Percentiles rank a stretch among this genome's conserved stretches.
phyloP scores from a whole-genome alignment of 2,113 vertebrate genomes.

The Sorex araneus region DNA sequence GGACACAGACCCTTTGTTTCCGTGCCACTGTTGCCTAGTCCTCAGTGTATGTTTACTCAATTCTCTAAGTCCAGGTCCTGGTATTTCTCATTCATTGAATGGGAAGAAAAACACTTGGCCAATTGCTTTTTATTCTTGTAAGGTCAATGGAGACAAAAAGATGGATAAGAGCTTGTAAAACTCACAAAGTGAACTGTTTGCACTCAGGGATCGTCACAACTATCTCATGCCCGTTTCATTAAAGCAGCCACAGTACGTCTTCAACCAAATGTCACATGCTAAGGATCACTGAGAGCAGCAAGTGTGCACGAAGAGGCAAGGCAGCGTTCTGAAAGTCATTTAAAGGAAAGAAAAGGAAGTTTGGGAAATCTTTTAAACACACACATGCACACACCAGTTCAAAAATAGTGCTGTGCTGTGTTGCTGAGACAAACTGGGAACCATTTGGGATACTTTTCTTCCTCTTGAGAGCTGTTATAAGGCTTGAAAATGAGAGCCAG shows the following conservation, averaged over 20 bases:
- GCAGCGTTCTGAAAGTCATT: conserved; percentile 45
- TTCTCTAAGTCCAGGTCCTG: not conserved
- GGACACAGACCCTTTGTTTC: not conserved
- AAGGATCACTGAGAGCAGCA: not conserved
- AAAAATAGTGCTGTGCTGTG: conserved; percentile 31
- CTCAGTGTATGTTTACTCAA: not conserved
- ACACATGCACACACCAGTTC: not conserved
- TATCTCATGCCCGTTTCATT: not conserved
- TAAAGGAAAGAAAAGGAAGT: conserved; percentile 36
- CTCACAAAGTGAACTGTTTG: not conserved
- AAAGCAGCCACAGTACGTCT: not conserved
- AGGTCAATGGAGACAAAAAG: not conserved
- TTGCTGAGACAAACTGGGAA: conserved; percentile 59
- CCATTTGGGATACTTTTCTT: conserved; percentile 58
- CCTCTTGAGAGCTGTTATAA: conserved; percentile 61
- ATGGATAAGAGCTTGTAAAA: conserved; percentile 4
- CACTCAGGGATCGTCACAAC: not conserved
- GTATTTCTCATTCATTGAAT: conserved; percentile 37
- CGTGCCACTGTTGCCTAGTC: not conserved
- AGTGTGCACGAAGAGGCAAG: not conserved
- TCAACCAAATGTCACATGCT: not conserved
- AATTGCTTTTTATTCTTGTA: not conserved
- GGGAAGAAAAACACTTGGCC: not conserved
- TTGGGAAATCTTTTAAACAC: not conserved
- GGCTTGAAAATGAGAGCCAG: conserved; percentile 79